Conservation (phyloP, 2,888 invertebrate genomes). For the Microdon myrmicae region DNA sequence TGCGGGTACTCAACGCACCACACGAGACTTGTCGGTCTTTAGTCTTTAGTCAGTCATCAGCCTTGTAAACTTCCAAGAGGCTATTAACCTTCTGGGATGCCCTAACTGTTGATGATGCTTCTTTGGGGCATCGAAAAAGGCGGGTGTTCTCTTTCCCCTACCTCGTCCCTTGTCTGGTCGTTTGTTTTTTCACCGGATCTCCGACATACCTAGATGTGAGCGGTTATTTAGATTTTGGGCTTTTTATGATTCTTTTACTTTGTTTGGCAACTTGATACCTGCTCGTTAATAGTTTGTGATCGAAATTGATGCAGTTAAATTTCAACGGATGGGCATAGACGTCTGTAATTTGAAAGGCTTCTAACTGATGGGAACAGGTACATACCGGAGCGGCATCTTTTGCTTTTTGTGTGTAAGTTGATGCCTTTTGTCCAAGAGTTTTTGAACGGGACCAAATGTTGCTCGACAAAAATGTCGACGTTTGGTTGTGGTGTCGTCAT, state of each 20-base stretch:
- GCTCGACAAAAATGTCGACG: no score
- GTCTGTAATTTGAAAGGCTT: constrained; percentile 21
- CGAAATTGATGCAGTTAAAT: constrained; percentile 20
- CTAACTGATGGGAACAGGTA: constrained; percentile 1
- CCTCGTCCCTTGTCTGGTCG: no score
- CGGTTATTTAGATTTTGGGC: not conserved
- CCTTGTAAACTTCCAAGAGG: constrained; percentile 26
- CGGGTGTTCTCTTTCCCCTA: constrained; percentile 7
- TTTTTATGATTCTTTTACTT: constrained; percentile 1
- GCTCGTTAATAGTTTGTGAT: constrained; percentile 29
- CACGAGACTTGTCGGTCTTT: not conserved
- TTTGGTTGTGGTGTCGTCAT: no score
- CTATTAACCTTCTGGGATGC: constrained; percentile 23
- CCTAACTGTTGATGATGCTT: constrained; percentile 31
- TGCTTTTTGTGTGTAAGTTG: no score
- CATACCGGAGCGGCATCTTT: not conserved
- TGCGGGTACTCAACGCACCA: constrained; percentile 4
- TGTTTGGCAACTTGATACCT: constrained; percentile 22
- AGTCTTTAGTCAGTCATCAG: constrained; percentile 15
- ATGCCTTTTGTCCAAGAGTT: no score
- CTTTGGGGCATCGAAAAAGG: constrained; percentile 1
- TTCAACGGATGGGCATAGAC: constrained; percentile 9
- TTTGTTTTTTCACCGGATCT: not conserved
- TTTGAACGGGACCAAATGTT: no score
- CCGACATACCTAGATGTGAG: not conserved